Percentiles rank a stretch among this genome's conserved stretches.
Conservation (phyloP, 2,113 vertebrate species). For the Pelvicachromis taeniatus region DNA sequence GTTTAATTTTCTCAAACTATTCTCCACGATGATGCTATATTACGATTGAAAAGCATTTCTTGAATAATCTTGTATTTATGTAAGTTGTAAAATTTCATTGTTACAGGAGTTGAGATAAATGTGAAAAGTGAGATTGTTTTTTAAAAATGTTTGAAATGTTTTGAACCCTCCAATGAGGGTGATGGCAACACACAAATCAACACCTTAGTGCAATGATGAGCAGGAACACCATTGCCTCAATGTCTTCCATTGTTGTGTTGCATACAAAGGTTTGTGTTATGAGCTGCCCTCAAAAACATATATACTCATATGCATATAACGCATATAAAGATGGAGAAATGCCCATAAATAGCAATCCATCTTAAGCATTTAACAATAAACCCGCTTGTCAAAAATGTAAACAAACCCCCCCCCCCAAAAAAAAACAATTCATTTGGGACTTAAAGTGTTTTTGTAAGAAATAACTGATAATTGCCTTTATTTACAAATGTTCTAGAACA, state of each 20-base stretch:
- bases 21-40: no score
- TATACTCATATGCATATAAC: not conserved
- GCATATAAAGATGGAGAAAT: not conserved
- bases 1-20: not conserved
- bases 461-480: not conserved
- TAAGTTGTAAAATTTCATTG: no score
- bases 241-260: not conserved
- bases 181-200: not conserved
- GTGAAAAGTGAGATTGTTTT: no score
- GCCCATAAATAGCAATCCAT: not conserved
- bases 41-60: no score
- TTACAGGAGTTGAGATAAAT: no score
- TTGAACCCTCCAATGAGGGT: not conserved
- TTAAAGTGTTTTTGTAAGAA: no score
- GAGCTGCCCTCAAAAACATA: not conserved
- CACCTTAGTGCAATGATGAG: not conserved
- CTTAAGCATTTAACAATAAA: not conserved
- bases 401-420: no score
- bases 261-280: not conserved
- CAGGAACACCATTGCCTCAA: not conserved
- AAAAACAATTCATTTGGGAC: not conserved
- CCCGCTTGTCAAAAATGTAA: not conserved
- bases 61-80: no score
- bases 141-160: not conserved
- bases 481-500: not conserved